A percentile compares a stretch with the other conserved stretches of the same genome.
Evolutionary conservation across 2,888 invertebrate species (phyloP).

Genomic region (Pandemis cinnamomeana): DNA sequence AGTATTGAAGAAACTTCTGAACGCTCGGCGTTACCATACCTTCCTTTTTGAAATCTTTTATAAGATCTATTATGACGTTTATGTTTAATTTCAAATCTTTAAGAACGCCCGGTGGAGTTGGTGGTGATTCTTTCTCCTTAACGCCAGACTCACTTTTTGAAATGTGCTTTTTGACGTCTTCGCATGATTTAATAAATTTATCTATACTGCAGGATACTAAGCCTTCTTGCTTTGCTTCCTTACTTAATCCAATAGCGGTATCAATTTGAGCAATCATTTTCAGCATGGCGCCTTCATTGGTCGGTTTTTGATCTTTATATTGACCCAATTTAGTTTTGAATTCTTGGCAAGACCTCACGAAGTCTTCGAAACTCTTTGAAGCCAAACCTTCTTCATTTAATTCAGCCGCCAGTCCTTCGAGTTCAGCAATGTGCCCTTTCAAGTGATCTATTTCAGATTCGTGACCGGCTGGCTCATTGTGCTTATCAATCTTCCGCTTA

Average conservation of each 20-base stretch:
- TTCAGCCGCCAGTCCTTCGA: constrained; percentile 49
- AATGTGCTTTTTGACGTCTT: constrained; percentile 47
- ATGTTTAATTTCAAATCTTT: constrained; percentile 3
- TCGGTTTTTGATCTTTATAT: constrained; percentile 39
- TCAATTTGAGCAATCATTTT: constrained; percentile 50
- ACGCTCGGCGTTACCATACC: background rate
- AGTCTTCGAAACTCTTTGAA: constrained; percentile 49
- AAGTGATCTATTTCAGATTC: constrained; percentile 44
- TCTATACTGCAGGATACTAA: constrained; percentile 52
- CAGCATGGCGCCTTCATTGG: background rate
- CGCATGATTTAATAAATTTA: constrained; percentile 54
- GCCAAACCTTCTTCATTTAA: constrained; percentile 45
- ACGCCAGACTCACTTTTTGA: background rate
- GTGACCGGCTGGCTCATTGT: constrained; percentile 32
- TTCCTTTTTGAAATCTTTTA: background rate
- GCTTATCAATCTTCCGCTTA: constrained; percentile 51
- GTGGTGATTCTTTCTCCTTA: background rate
- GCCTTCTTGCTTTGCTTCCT: constrained; percentile 52
- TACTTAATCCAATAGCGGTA: constrained; percentile 51
- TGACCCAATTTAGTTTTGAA: constrained; percentile 51
- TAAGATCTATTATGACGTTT: background rate
- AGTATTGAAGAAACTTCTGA: constrained; percentile 14
- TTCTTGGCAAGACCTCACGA: constrained; percentile 52
- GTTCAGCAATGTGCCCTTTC: constrained; percentile 46
- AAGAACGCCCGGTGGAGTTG: background rate